Evolutionary conservation across 2,113 vertebrate species (phyloP), one percentile per base, ranked within the genome.

Genomic region (Silurus glanis): DNA sequence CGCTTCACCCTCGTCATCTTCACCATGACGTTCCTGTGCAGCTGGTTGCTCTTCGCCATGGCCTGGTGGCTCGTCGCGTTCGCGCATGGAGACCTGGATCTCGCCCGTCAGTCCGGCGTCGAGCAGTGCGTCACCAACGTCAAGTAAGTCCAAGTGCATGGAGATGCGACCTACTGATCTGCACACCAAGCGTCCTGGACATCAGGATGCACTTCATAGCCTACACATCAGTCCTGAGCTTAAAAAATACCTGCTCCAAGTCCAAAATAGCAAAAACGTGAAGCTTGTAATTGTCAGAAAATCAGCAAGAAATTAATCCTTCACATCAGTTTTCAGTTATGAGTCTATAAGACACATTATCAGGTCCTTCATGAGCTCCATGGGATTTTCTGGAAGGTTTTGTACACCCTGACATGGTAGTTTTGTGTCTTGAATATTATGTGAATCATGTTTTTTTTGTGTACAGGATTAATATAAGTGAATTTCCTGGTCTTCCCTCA

Each of bases 61-160:
- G 94, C 96, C 92, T 99, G 98, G 98, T 99, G 98, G 98, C 93
- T 99, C 82, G 97, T 99, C 90, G 97, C 98, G 23, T 99, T 99
- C 23, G 97, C 95, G 83, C 97, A 99, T 0, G 98, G 98, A 0
- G 98, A 99, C 93, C 95, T 99, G 94, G 94, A 96, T 85, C 78
- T 59, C 55, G 3, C 6, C 9, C 85, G 74, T 9, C 23, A 16
- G 37, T 28, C 86, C 37, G 66, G 23, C 17, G 80, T 85, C 4
- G 94, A 96, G 89, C 95, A 95, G 0, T 99, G 98, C 0, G 96
- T 99, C 92, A 98, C 95, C 0, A 94, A 95, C 1, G 97, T 99
- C 92, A 97, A 96, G 98, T 99, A 95, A 95, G 96, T 89, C 13
- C 59, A 59, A n/a, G 17, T 25, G 76, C 53, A 37, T 28, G 14